A percentile compares a stretch with the other conserved stretches of the same genome.
Evolutionary conservation across 2,113 vertebrate species (phyloP).

Genomic region (Oenanthe oenanthe): DNA sequence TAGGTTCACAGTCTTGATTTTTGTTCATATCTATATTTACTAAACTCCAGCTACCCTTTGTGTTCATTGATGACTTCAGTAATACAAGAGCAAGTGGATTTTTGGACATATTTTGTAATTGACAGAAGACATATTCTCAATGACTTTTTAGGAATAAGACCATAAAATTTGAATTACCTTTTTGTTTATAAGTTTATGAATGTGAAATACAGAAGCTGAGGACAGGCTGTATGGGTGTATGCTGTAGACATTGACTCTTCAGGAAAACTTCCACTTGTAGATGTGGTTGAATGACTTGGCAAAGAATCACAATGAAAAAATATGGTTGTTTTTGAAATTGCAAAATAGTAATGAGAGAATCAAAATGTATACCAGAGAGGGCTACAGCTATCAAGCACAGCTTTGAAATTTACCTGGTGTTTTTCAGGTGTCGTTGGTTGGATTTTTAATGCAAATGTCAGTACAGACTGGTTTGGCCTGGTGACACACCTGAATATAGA

Average conservation of each 20-base stretch:
- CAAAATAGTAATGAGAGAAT: background rate
- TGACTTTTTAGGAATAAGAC: background rate
- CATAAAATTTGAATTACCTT: background rate
- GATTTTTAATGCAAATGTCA: background rate
- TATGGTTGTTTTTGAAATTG: background rate
- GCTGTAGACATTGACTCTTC: background rate
- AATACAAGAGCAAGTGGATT: background rate
- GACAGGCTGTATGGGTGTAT: background rate
- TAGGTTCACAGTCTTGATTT: background rate
- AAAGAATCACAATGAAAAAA: background rate
- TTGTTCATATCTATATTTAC: background rate
- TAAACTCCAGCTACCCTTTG: background rate
- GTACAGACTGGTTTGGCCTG: background rate
- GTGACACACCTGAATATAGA: background rate
- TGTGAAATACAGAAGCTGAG: background rate
- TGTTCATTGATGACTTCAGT: background rate
- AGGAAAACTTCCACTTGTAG: background rate
- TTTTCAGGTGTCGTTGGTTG: background rate
- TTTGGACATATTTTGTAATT: background rate
- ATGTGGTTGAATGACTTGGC: background rate
- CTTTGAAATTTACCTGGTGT: background rate
- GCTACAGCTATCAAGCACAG: background rate
- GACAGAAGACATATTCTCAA: background rate
- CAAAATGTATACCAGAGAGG: background rate
- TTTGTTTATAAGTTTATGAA: background rate